A percentile compares a stretch with the other conserved stretches of the same genome.
These are phyloP conservation scores for Antigone vipio DNA, from an alignment of 2,113 vertebrate genomes.

Conservation along the genomic window DNA sequence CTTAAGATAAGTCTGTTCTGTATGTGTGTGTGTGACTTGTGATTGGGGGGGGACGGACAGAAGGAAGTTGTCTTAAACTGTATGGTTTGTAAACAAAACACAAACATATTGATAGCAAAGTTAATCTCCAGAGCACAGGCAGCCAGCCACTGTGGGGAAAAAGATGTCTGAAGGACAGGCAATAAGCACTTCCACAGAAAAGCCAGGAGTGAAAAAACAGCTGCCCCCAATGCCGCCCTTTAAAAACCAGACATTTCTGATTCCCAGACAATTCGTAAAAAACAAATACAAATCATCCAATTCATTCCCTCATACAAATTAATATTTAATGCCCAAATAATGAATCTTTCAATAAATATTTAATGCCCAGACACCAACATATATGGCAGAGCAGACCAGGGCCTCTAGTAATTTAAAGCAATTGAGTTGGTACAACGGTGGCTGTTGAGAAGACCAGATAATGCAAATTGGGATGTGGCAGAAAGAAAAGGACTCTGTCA, in stretches of 20 bases:
- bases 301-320: slow-evolving; percentile 16
- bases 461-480: background rate
- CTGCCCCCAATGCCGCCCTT: background rate
- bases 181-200: background rate
- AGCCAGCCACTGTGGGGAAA: background rate
- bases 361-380: slow-evolving; percentile 65
- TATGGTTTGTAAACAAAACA: background rate
- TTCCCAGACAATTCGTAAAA: slow-evolving; percentile 33
- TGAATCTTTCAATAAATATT: slow-evolving; percentile 73
- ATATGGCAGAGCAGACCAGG: background rate
- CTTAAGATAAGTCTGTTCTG: background rate
- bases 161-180: background rate
- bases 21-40: background rate
- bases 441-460: background rate
- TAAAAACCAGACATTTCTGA: slow-evolving; percentile 18
- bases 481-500: background rate
- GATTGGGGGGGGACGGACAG: background rate
- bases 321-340: slow-evolving; percentile 78
- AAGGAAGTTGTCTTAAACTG: background rate
- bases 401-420: slow-evolving; percentile 9
- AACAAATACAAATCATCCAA: slow-evolving; percentile 57
- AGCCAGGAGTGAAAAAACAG: background rate
- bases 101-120: background rate
- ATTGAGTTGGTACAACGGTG: background rate
- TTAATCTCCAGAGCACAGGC: background rate